Base-by-base conservation (phyloP, 2,797 vertebrate species). In the Hydrolagus colliei region DNA sequence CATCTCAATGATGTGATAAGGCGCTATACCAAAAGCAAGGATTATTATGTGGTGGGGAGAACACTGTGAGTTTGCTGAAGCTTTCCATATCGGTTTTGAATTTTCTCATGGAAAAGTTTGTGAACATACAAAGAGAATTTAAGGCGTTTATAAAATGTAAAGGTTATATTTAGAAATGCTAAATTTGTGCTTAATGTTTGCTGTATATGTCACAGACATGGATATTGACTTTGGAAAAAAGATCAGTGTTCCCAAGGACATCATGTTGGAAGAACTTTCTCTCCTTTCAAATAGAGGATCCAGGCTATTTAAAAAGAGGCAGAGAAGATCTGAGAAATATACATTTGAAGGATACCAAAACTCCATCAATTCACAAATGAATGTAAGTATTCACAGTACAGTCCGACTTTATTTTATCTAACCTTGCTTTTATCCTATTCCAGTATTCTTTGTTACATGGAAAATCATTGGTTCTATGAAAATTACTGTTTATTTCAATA, bases 201-300 rank as follows among this genome's bases (percentile, higher is more conserved):
- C 72, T 14, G 13, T 86, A 62, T 62, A 18, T 87, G 77, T 93
- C 93, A 22, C 91, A 98, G 97, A 93, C 85, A 89, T 90, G 82
- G 85, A 90, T 61, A 93, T 98, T 89, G 94, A 97, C 89, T 93
- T 98, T 71, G 97, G 98, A 10, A 97, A 95, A 91, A 99, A 99
- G 90, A 91, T 97, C 89, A 97, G 93, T 86, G 90, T 93, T 0
- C 97, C 98, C 18, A 96, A 94, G 89, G 98, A 99, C 87, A 98
- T 99, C 92, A 98, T 99, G 98, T 90, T 98, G 89, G 98, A 99
- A 86, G 97, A 99, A 89, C 88, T 99, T 72, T 98, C 97, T 0
- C 92, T 96, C 0, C 90, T 95, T 86, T 95, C 95, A 87, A 99
- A 99, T 91, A 95, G 97, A 75, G 98, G 97, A 1, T 97, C 98